Evolutionary conservation across 2,888 invertebrate genomes (phyloP), one percentile per base, ranked within the genome.

Genomic region (Cylloceria caligata): DNA sequence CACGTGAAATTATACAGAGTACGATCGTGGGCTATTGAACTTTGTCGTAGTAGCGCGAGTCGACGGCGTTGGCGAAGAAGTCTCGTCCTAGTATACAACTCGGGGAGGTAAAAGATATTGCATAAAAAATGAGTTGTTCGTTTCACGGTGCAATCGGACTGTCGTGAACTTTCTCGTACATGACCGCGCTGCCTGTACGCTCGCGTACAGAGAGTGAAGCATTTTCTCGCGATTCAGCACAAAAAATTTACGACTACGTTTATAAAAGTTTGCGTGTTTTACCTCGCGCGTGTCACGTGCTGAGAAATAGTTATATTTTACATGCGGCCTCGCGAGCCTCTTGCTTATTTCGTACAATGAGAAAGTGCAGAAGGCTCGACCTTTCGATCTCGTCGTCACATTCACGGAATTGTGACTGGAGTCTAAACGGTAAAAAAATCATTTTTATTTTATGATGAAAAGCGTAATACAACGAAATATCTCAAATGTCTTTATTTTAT

Each of bases 241-340:
- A 21, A 78, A 67, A 82, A 79, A 62, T 81, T 75, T 34, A 60
- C 74, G 78, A 67, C 75, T 45, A 45, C 75, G 75, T 52, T 82
- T 72, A 79, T 76, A 72, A 79, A 82, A 82, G 82, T 82, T 82
- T 72, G 79, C 79, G 79, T 79, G 79, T 79, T 82, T 82, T 79
- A 19, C 67, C 60, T 57, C 62, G 39, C 67, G 71, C 72, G 82
- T 72, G 79, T 75, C 82, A 62, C 67, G 67, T 52, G 79, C 75
- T 60, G 71, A 3, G 42, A 78, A 78, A 78, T 81, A 81, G 77
- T 81, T 81, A 81, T 81, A 78, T 81, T 74, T 64, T 78, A 74
- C 73, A 73, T 78, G 77, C 62, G 64, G 36, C 39, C 24, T 34
- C 34, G 34, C 2, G 52, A 13, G 24, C 13, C 24, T 52, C 24